A percentile compares a stretch with the other conserved stretches of the same genome.
Conservation (phyloP, 1,140 invertebrate genomes). For the Lineus longissimus region DNA sequence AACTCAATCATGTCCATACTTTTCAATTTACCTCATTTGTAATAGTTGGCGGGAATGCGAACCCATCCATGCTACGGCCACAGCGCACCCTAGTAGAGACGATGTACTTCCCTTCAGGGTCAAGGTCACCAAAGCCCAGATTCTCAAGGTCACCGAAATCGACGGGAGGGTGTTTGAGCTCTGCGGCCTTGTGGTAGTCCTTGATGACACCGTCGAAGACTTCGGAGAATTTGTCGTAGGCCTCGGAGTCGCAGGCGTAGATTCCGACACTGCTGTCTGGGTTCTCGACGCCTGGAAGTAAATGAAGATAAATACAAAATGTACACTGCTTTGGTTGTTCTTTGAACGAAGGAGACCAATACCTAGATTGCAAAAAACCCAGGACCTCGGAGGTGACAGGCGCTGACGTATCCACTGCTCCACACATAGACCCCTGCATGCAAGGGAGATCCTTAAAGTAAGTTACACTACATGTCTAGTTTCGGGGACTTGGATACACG, state of each 20-base stretch:
- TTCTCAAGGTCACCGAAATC: conserved; percentile 57
- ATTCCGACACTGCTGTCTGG: conserved; percentile 38
- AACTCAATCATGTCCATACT: too few species aligned
- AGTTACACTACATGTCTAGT: too few species aligned
- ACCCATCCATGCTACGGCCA: conserved; percentile 37
- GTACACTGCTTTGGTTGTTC: neutral
- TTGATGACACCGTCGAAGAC: conserved; percentile 39
- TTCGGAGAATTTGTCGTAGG: conserved; percentile 33
- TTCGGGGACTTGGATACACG: too few species aligned
- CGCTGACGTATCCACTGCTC: too few species aligned
- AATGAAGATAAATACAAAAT: neutral
- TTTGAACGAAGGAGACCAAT: conserved; percentile 9
- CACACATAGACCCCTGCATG: too few species aligned
- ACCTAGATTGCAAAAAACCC: too few species aligned
- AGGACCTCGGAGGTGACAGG: too few species aligned
- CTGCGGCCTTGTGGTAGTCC: conserved; percentile 35
- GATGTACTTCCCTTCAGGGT: conserved; percentile 68
- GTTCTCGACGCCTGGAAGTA: conserved; percentile 32
- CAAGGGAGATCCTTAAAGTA: too few species aligned
- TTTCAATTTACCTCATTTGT: conserved; percentile 61
- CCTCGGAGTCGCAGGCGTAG: conserved; percentile 38
- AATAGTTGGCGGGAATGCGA: conserved; percentile 61
- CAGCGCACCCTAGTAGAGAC: conserved; percentile 43
- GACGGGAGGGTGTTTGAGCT: conserved; percentile 66
- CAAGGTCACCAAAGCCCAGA: conserved; percentile 29